Evolutionary conservation across 2,888 invertebrate species (phyloP).

Genomic region (Odontothrips loti): DNA sequence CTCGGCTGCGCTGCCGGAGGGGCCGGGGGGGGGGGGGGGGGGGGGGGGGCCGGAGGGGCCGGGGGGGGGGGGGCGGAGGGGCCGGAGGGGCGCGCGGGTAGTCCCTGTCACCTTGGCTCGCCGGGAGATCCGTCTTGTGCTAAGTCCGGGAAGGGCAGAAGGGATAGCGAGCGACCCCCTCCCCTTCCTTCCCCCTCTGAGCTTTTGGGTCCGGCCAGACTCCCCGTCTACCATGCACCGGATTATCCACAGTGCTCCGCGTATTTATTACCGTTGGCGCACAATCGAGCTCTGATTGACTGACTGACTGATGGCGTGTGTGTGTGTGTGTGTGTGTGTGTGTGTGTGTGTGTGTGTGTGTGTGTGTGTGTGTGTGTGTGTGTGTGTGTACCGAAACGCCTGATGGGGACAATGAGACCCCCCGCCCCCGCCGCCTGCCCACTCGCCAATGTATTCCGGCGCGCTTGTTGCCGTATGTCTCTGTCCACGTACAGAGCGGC

Average conservation of each 20-base stretch:
- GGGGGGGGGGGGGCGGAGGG: not conserved
- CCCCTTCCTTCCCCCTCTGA: not conserved
- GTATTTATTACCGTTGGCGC: not conserved
- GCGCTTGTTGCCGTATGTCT: conserved; percentile 11
- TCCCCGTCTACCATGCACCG: not conserved
- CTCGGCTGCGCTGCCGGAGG: not conserved
- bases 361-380: too few relatives aligned
- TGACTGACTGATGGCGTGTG: not conserved
- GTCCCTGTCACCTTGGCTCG: conserved; percentile 12
- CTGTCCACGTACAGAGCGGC: not conserved
- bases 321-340: too few relatives aligned
- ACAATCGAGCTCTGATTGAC: not conserved
- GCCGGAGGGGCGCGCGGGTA: not conserved
- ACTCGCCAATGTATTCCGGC: not conserved
- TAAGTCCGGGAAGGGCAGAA: not conserved
- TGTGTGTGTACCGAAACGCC: too few relatives aligned
- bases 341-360: too few relatives aligned
- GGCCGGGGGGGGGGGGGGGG: not conserved
- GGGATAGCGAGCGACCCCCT: too few relatives aligned
- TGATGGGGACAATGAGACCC: conserved; percentile 2
- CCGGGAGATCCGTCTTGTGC: not conserved
- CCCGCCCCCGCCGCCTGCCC: not conserved
- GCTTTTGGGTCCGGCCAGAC: not conserved
- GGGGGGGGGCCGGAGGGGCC: not conserved
- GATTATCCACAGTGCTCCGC: not conserved